Base-by-base conservation (phyloP, 2,888 invertebrate species). In the Romanomermis culicivorax region DNA sequence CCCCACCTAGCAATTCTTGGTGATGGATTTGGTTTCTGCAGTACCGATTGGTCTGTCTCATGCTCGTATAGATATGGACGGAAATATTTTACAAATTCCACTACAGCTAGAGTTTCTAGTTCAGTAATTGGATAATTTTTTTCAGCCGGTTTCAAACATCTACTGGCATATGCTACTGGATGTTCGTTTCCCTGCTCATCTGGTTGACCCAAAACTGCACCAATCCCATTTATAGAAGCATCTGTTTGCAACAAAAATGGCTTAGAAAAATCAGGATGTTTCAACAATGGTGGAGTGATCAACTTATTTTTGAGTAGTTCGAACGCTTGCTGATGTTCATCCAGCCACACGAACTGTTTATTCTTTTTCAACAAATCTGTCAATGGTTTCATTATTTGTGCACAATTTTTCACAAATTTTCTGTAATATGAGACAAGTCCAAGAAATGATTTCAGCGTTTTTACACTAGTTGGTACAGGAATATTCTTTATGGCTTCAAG, bases 1-100 rank as follows among this genome's bases (percentile, higher is more conserved):
- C n/a, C n/a, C n/a, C 56, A 75, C 42, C 73, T 55, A 0, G 68
- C 69, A 0, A 75, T 57, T 30, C 72, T 57, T 14, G 71, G 71
- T 68, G 7, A 71, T 64, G 56, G 71, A 70, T 2, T 71, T 42
- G 0, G 62, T 60, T 57, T 70, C 3, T 29, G 25, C 1, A 58
- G 26, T 1, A 60, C 42, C n/a, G 42, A 51, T 29, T 49, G 49
- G 52, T 30, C 58, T 58, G 48, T 60, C 58, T 58, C 52, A 1
- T 54, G 50, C 3, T 52, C 26, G 25, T 51, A 56, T 1, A 59
- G 25, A 29, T 53, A 57, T 1, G 51, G 55, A 14, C 36, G 42
- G 42, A 58, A 59, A 14, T 58, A 55, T 0, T 55, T 30, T 1
- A 60, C 52, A 14, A 56, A 60, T 29, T 53, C 60, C 7, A 62